Evolutionary conservation across 2,113 vertebrate species (phyloP), one percentile per base, ranked within the genome.

Genomic region (Myotis lucifugus): DNA sequence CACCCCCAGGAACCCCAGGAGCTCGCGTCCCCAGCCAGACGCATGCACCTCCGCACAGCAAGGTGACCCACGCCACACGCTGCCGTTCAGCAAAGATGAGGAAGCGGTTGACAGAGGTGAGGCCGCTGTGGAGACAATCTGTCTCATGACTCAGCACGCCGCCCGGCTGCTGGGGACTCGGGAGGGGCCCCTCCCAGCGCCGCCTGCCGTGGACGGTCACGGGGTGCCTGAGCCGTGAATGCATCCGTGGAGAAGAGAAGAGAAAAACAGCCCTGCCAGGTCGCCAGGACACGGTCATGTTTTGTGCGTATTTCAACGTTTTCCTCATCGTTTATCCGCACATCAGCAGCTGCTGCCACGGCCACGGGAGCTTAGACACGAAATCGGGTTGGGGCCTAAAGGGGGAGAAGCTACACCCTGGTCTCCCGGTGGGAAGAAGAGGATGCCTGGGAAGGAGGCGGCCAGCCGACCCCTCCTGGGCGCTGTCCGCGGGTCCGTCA

Each of bases 401-500:
- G 6, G 50, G 56, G n/a, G 54, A 27, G 19, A 7, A n/a, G 46
- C 29, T 18, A 54, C 9, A 18, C 32, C 14, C 18, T 18, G 12
- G 9, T 42, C 19, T 17, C 40, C 79, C 11, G 18, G 23, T 17
- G n/a, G 54, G 46, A n/a, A 46, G 25, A 10, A 8, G 40, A 48
- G 7, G 34, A 29, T 25, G 12, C 32, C 61, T 34, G 32, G 56
- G 23, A 27, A 42, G 69, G 72, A 72, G 25, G 70, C 54, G 72
- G 11, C 12, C 6, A 8, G 3, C 50, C 8, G 3, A 14, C 19
- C n/a, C 15, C 46, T 56, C 59, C 8, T 17, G 69, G 21, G n/a
- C 15, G 46, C 18, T 12, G 3, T 25, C 11, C 14, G 32, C 48
- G 40, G 40, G 19, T 14, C 18, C 0, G 3, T 14, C 40, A 27